Evolutionary conservation across 2,888 invertebrate genomes (phyloP).

Genomic region (Phlogophora meticulosa): DNA sequence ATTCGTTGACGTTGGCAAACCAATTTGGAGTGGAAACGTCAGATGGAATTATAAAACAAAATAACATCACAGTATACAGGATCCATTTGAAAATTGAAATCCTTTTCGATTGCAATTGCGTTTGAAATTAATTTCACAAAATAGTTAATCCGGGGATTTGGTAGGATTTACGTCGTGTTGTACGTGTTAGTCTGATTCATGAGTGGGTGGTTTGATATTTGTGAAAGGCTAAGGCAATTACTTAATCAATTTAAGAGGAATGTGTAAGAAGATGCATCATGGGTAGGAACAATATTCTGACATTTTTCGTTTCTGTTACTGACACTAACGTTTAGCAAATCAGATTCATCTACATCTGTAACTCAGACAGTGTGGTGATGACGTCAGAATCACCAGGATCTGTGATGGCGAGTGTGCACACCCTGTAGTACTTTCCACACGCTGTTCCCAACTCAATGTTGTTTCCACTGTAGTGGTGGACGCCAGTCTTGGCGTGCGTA

Average conservation of each 20-base stretch:
- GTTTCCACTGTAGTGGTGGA: slow-evolving; percentile 99
- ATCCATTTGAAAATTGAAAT: slow-evolving; percentile 47
- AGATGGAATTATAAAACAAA: slow-evolving; percentile 45
- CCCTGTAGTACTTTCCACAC: slow-evolving; percentile 99
- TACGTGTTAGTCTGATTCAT: slow-evolving; percentile 9
- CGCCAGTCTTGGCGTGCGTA: slow-evolving; percentile 99
- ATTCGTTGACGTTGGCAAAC: slow-evolving; percentile 46
- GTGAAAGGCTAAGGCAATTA: not conserved
- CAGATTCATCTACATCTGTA: slow-evolving; percentile 77
- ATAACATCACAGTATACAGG: slow-evolving; percentile 19
- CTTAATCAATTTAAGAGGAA: not conserved
- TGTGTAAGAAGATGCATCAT: not conserved
- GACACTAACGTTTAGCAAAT: too few species aligned
- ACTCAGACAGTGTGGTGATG: slow-evolving; percentile 96
- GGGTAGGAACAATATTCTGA: not conserved
- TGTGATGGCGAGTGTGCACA: slow-evolving; percentile 99
- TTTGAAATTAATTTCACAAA: slow-evolving; percentile 46
- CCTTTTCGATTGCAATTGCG: slow-evolving; percentile 39
- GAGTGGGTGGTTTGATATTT: not conserved
- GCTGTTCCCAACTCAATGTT: slow-evolving; percentile 99
- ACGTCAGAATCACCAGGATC: slow-evolving; percentile 99
- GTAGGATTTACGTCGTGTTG: slow-evolving; percentile 7
- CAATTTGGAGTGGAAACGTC: slow-evolving; percentile 48
- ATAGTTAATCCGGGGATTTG: slow-evolving; percentile 25
- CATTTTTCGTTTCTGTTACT: too few species aligned